Percentiles rank a stretch among this genome's conserved stretches.
These are phyloP conservation scores for Nesogale talazaci DNA, from an alignment of 2,113 vertebrate species.

Conservation along the genomic window DNA sequence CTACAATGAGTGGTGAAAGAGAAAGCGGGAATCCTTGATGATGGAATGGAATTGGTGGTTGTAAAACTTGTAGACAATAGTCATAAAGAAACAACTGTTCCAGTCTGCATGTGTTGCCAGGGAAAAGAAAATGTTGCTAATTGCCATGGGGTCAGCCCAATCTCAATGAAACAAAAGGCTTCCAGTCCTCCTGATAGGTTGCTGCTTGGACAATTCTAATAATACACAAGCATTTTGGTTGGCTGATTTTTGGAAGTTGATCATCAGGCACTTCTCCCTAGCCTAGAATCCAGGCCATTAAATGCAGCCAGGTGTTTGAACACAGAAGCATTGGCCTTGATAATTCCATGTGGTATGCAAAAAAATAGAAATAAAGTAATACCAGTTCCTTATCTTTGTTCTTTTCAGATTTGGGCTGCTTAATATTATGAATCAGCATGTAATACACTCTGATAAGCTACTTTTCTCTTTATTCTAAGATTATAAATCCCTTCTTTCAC, in stretches of 20 bases:
- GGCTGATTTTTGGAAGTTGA: background rate
- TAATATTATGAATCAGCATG: background rate
- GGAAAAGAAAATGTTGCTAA: background rate
- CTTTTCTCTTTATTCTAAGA: background rate
- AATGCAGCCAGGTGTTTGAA: background rate
- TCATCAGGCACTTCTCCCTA: background rate
- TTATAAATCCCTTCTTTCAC: background rate
- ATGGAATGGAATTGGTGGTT: too few species aligned
- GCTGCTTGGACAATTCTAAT: background rate
- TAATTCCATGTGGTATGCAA: background rate
- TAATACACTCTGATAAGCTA: background rate
- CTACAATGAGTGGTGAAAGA: background rate
- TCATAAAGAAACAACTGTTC: background rate
- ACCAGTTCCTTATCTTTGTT: background rate
- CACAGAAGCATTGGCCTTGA: background rate
- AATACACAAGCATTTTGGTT: background rate
- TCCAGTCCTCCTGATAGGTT: background rate
- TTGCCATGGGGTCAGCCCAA: background rate
- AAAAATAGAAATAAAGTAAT: background rate
- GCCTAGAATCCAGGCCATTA: background rate
- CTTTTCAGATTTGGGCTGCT: background rate
- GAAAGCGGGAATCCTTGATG: background rate
- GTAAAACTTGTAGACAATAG: too few species aligned
- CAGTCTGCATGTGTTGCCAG: background rate
- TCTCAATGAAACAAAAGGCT: background rate